phyloP scores from a whole-genome alignment of 2,888 invertebrate species.

The Capitulum mitella region DNA sequence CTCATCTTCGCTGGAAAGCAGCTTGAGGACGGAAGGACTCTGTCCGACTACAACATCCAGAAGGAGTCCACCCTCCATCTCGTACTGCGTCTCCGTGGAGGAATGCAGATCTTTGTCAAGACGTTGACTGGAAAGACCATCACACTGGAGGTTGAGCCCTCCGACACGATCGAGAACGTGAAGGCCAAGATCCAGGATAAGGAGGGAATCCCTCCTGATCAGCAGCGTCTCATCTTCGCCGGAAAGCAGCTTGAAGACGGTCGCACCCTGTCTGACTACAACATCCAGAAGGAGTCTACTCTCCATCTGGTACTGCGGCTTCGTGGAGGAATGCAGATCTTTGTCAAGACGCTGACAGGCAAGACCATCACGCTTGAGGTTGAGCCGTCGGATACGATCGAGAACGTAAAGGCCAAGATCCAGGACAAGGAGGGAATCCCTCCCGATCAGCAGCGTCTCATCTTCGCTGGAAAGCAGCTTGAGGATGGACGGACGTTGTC shows the following conservation, averaged over 20 bases:
- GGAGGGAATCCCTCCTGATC: slow-evolving; percentile 55
- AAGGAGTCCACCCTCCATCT: slow-evolving; percentile 54
- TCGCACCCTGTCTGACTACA: slow-evolving; percentile 49
- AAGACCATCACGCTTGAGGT: slow-evolving; percentile 42
- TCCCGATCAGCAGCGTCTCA: slow-evolving; percentile 54
- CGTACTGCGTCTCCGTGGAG: slow-evolving; percentile 42
- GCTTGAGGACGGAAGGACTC: slow-evolving; percentile 48
- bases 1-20: slow-evolving; percentile 55
- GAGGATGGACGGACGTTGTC: slow-evolving; percentile 51
- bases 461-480: slow-evolving; percentile 54
- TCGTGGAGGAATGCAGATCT: slow-evolving; percentile 51
- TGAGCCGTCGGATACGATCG: slow-evolving; percentile 32
- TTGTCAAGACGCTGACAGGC: slow-evolving; percentile 48
- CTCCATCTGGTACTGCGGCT: slow-evolving; percentile 52
- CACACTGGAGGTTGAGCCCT: slow-evolving; percentile 55
- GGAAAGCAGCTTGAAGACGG: slow-evolving; percentile 55
- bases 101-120: slow-evolving; percentile 71
- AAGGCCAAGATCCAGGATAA: slow-evolving; percentile 53
- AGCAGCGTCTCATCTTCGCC: slow-evolving; percentile 54
- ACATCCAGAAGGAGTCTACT: slow-evolving; percentile 53
- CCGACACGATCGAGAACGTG: slow-evolving; percentile 56
- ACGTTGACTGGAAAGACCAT: slow-evolving; percentile 56
- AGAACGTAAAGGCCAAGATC: slow-evolving; percentile 33
- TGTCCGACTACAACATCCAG: slow-evolving; percentile 47
- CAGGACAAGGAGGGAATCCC: slow-evolving; percentile 47